A percentile compares a stretch with the other conserved stretches of the same genome.
These are phyloP conservation scores for Junonia oenone DNA, from an alignment of 2,888 invertebrate species.

Conservation along the genomic window DNA sequence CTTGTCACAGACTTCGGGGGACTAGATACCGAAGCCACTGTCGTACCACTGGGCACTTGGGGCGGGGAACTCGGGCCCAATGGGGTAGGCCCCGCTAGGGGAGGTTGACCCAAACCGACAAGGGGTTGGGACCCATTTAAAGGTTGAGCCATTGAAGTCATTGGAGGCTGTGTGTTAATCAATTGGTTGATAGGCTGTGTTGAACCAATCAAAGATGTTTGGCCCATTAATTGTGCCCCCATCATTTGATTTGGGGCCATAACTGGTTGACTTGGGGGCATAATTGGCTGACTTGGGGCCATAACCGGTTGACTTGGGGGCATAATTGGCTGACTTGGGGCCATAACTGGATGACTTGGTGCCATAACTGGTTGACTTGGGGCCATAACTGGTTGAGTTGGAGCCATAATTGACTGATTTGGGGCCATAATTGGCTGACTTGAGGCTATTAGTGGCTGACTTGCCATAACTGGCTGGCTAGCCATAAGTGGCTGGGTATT, in stretches of 20 bases:
- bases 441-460: conserved; percentile 33
- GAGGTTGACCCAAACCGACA: conserved; percentile 35
- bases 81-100: conserved; percentile 30
- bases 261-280: no score
- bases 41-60: conserved; percentile 40
- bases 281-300: no score
- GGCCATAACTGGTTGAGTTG: conserved; percentile 22
- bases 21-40: conserved; percentile 46
- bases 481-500: conserved; percentile 22
- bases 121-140: conserved; percentile 23
- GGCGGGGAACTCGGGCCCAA: conserved; percentile 37
- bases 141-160: conserved; percentile 12
- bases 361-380: not conserved
- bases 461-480: conserved; percentile 21
- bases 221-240: no score
- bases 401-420: no score
- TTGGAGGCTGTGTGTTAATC: conserved; percentile 10
- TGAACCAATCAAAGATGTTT: conserved; percentile 3
- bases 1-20: conserved; percentile 53
- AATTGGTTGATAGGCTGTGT: conserved; percentile 17
- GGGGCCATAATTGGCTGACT: conserved; percentile 26
- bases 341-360: no score
- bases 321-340: no score
- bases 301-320: no score
- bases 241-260: no score